These are phyloP conservation scores for Lasiommata megera DNA, from an alignment of 2,888 invertebrate genomes.

Conservation along the genomic window DNA sequence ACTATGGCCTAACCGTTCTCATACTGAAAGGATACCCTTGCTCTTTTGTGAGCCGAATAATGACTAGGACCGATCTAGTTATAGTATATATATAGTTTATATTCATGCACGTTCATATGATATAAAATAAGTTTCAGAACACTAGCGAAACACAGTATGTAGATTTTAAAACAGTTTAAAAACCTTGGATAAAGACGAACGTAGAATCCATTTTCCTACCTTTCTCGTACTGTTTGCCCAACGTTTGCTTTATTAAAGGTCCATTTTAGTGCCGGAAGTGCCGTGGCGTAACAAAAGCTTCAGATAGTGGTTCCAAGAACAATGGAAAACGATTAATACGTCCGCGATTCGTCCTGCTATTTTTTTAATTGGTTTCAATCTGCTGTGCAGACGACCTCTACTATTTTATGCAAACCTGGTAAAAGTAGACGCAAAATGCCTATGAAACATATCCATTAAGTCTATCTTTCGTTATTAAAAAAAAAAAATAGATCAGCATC, in stretches of 20 bases:
- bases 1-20: no score
- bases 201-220: conserved; percentile 4
- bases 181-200: background rate
- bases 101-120: no score
- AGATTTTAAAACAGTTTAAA: background rate
- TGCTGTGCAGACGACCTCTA: conserved; percentile 29
- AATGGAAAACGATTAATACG: conserved; percentile 68
- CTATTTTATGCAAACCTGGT: conserved; percentile 19
- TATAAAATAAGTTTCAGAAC: background rate
- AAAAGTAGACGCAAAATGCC: conserved; percentile 1
- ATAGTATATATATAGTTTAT: no score
- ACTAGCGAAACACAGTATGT: no score
- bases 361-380: conserved; percentile 66
- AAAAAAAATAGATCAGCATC: no score
- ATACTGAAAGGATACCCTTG: no score
- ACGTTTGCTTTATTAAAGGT: conserved; percentile 63
- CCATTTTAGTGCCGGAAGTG: conserved; percentile 60
- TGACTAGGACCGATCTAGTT: no score
- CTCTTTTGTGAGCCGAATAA: no score
- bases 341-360: conserved; percentile 50
- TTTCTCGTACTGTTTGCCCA: conserved; percentile 9
- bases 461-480: no score
- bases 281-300: conserved; percentile 55
- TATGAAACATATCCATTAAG: no score
- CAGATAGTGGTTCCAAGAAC: conserved; percentile 70